Evolutionary conservation across 2,113 vertebrate genomes (phyloP), one percentile per base, ranked within the genome.

Genomic region (Zosterops lateralis): DNA sequence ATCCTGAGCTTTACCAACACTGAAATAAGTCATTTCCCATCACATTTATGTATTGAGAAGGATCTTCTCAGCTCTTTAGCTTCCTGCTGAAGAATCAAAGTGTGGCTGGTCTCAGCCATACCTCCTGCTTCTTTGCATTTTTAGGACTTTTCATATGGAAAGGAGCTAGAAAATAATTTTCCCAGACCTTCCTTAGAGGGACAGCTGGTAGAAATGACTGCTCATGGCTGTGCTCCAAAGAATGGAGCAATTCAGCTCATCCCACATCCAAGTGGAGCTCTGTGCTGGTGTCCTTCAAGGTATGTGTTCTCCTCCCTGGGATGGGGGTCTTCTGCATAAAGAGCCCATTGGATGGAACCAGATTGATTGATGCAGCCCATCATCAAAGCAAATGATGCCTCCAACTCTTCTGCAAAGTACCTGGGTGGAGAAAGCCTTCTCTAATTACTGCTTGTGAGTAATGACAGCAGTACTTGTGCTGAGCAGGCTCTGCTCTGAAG

Each of bases 221-320:
- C 25, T 60, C 2, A 6, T 3, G 10, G 17, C 18, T 61, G 9
- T 65, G 40, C 45, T 68, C 18, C 18, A 20, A 61, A 62, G 38
- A 54, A 10, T 0, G 2, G 25, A n/a, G 8, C 15, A 42, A 12
- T 64, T 14, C 57, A 51, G 7, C 22, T 83, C 8, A 1, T 17
- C 66, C 61, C 34, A 31, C 0, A 1, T 21, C 38, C 44, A 28
- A 9, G 11, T 7, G n/a, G 7, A 61, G 12, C 32, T 85, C 71
- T 36, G 71, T 62, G 44, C 44, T 51, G 54, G 7, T 31, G 2
- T 5, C 12, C 48, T 45, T 72, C 29, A 20, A 54, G 44, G 57
- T 6, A 9, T 2, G 0, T 1, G 4, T 21, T 67, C 26, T 32
- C 28, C 56, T 53, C 10, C 22, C 17, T 0, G 7, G 5, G 3